phyloP scores from a whole-genome alignment of 2,797 vertebrate genomes.

The Rhinoraja longicauda region DNA sequence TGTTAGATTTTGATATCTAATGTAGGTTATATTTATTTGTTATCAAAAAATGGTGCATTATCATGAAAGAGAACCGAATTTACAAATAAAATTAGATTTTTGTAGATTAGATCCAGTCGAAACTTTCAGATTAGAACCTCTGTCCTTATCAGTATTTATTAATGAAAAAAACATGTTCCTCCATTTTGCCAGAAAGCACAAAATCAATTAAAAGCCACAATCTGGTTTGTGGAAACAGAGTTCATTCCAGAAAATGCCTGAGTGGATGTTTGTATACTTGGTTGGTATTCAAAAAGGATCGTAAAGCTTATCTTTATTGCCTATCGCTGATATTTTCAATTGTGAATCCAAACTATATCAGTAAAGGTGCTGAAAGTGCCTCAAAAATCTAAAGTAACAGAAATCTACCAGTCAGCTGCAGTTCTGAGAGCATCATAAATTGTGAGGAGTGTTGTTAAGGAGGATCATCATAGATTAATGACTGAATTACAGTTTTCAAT shows the following conservation, averaged over 20 bases:
- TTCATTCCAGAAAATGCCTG: not conserved
- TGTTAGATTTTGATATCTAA: not conserved
- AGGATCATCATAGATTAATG: not conserved
- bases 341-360: not conserved
- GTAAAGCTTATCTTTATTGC: not conserved
- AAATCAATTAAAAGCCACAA: not conserved
- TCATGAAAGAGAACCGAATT: not conserved
- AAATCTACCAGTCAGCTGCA: not conserved
- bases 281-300: not conserved
- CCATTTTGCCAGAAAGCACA: not conserved
- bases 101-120: not conserved
- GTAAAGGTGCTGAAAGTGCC: not conserved
- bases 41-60: not conserved
- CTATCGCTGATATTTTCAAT: not conserved
- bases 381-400: not conserved
- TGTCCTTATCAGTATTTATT: not conserved
- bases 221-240: not conserved
- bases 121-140: not conserved
- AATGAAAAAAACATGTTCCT: too few relatives aligned
- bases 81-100: not conserved
- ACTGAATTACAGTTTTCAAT: constrained; percentile 4
- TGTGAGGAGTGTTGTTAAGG: constrained; percentile 6
- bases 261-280: not conserved
- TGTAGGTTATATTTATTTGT: not conserved
- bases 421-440: constrained; percentile 11